Evolutionary conservation across 1,140 invertebrate species (phyloP).

Genomic region (Asobara japonica): DNA sequence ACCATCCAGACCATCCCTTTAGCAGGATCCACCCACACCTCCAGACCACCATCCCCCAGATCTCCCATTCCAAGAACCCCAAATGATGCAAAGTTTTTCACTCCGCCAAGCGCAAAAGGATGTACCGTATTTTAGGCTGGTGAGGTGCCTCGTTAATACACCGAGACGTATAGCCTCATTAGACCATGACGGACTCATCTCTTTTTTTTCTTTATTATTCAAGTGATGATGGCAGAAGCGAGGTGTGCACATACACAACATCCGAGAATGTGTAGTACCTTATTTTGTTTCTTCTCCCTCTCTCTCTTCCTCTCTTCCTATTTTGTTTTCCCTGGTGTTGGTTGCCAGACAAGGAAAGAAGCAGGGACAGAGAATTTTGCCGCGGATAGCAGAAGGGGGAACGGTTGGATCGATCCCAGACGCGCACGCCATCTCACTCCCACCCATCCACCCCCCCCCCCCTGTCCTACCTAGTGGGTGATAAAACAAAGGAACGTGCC

Average conservation of each 20-base stretch:
- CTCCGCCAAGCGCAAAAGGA: not conserved
- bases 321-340: constrained; percentile 32
- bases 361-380: not conserved
- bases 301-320: constrained; percentile 28
- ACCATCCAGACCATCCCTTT: no score
- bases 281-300: not conserved
- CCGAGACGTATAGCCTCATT: not conserved
- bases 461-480: constrained; percentile 25
- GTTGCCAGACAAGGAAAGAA: not conserved
- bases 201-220: not conserved
- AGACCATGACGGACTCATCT: not conserved
- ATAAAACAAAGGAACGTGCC: constrained; percentile 42
- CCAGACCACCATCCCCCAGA: not conserved
- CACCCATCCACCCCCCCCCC: constrained; percentile 19
- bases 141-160: constrained; percentile 1
- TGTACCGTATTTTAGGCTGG: not conserved
- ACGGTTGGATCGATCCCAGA: constrained; percentile 26
- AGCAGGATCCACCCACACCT: no score
- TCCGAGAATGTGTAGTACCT: not conserved
- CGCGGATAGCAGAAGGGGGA: not conserved
- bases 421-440: not conserved
- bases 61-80: not conserved
- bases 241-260: not conserved
- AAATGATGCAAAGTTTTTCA: not conserved
- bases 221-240: not conserved